Conservation (phyloP, 2,113 vertebrate species). For the Otis tarda region DNA sequence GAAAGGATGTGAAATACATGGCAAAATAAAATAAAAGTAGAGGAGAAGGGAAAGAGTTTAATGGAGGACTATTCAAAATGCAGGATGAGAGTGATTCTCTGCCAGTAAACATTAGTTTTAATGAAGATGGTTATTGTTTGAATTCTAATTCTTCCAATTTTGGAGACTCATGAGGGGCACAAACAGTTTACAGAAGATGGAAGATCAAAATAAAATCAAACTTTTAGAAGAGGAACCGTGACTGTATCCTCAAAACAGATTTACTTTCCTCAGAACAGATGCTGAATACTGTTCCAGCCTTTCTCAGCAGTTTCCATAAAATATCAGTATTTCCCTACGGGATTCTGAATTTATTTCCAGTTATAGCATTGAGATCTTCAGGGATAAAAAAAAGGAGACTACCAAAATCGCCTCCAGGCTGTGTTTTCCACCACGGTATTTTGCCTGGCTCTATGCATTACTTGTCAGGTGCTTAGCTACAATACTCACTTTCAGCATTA, state of each 20-base stretch:
- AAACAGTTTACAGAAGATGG: not conserved
- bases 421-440: not conserved
- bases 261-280: not conserved
- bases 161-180: not conserved
- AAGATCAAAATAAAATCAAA: constrained; percentile 9
- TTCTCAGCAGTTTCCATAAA: not conserved
- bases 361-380: not conserved
- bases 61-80: not conserved
- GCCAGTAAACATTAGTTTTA: not conserved
- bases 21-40: not conserved
- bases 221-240: not conserved
- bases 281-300: not conserved
- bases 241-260: not conserved
- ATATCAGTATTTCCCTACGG: not conserved
- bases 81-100: not conserved
- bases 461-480: not conserved
- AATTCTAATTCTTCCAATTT: not conserved
- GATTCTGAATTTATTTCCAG: constrained; percentile 11
- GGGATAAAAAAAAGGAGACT: not conserved
- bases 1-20: not conserved
- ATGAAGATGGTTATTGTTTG: not conserved
- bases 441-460: not conserved
- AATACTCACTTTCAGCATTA: not conserved
- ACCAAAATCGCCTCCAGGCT: not conserved
- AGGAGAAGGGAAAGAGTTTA: not conserved